Evolutionary conservation across 64 coral and sea anemone species (phyloP).

Genomic region (Pocillopora damicornis): DNA sequence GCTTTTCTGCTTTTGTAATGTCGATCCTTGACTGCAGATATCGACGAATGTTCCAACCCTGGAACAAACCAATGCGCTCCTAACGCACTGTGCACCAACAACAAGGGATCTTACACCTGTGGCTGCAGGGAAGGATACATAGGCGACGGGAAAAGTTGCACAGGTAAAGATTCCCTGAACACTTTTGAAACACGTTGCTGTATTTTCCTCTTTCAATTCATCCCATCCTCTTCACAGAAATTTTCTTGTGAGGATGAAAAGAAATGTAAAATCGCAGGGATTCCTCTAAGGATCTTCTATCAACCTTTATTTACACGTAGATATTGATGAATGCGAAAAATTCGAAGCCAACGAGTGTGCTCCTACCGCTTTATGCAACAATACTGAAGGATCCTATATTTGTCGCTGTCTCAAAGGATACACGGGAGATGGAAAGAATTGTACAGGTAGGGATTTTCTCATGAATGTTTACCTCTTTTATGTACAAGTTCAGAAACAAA

Average conservation of each 20-base stretch:
- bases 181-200: too few relatives aligned
- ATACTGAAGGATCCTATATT: constrained; percentile 8
- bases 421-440: background rate
- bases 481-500: background rate
- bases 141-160: constrained; percentile 14
- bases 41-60: background rate
- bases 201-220: too few relatives aligned
- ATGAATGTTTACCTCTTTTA: background rate
- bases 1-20: too few relatives aligned
- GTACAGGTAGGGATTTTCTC: background rate
- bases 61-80: constrained; percentile 3
- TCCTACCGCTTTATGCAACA: background rate
- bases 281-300: too few relatives aligned
- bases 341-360: background rate
- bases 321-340: constrained; percentile 10
- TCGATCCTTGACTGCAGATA: background rate
- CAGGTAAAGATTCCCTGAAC: background rate
- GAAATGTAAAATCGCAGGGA: too few relatives aligned
- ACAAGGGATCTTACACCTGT: background rate
- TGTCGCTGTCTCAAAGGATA: constrained; percentile 18
- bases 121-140: constrained; percentile 19
- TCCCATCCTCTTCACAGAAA: too few relatives aligned
- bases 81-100: constrained; percentile 30
- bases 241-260: too few relatives aligned
- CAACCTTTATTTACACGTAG: background rate